These are phyloP conservation scores for Cosmia trapezina DNA, from an alignment of 2,888 invertebrate genomes.

Conservation along the genomic window DNA sequence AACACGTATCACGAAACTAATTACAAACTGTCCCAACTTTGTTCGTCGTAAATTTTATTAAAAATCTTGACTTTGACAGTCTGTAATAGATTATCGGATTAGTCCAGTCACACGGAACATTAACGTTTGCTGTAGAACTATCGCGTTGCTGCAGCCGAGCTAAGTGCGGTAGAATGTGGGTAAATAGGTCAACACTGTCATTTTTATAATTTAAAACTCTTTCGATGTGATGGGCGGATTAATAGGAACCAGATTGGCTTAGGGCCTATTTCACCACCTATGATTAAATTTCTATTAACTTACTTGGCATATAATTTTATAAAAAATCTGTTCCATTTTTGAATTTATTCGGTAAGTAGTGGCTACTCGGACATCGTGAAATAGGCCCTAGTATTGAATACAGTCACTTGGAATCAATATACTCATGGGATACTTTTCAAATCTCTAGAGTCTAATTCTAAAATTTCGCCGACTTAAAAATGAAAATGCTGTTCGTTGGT, in stretches of 20 bases:
- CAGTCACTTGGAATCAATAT: neutral
- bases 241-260: neutral
- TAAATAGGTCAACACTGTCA: conserved; percentile 29
- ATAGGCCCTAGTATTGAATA: too few species aligned
- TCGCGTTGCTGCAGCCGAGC: conserved; percentile 4
- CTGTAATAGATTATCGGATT: conserved; percentile 26
- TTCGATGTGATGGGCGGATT: neutral
- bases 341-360: too few species aligned
- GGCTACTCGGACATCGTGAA: too few species aligned
- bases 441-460: neutral
- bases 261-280: too few species aligned
- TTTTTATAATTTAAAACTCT: conserved; percentile 13
- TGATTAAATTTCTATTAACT: too few species aligned
- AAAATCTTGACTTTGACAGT: conserved; percentile 26
- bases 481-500: neutral
- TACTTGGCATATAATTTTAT: too few species aligned
- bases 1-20: conserved; percentile 14
- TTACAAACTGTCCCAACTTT: conserved; percentile 23
- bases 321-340: too few species aligned
- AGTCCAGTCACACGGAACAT: neutral
- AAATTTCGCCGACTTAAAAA: neutral
- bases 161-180: neutral
- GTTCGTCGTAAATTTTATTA: conserved; percentile 24
- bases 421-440: too few species aligned
- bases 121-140: neutral